These are phyloP conservation scores for Prionace glauca DNA, from an alignment of 2,797 vertebrate genomes.

Conservation along the genomic window DNA sequence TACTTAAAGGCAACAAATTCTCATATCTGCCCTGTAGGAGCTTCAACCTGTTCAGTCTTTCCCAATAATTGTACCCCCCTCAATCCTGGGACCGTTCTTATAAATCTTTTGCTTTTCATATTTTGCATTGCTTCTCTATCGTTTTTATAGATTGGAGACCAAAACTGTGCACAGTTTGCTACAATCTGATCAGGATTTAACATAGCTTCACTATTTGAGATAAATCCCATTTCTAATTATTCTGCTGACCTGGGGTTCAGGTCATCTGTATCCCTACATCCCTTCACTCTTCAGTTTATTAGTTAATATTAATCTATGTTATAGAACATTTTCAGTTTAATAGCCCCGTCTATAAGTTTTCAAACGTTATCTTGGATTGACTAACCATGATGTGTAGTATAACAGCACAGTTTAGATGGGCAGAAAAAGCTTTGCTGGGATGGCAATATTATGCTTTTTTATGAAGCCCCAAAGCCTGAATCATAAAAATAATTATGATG, in stretches of 20 bases:
- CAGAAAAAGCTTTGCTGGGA: background rate
- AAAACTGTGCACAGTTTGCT: background rate
- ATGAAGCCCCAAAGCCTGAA: background rate
- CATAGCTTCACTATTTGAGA: background rate
- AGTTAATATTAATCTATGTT: background rate
- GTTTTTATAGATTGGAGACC: background rate
- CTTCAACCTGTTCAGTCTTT: background rate
- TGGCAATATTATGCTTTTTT: background rate
- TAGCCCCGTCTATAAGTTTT: background rate
- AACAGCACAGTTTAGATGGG: background rate
- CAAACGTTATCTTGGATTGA: background rate
- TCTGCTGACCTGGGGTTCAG: background rate
- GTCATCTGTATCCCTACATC: background rate
- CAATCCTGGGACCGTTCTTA: background rate
- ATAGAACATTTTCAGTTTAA: background rate
- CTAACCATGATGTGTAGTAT: background rate
- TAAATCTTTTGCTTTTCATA: background rate
- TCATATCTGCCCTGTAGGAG: background rate
- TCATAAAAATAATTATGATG: no score
- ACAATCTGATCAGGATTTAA: background rate
- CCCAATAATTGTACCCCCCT: background rate
- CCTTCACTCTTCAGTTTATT: background rate
- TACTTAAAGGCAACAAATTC: constrained; percentile 7
- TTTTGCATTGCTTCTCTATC: background rate
- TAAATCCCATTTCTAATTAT: background rate